Percentiles rank a stretch among this genome's conserved stretches.
Conservation (phyloP, 2,888 invertebrate genomes). For the Melinaea menophilus region DNA sequence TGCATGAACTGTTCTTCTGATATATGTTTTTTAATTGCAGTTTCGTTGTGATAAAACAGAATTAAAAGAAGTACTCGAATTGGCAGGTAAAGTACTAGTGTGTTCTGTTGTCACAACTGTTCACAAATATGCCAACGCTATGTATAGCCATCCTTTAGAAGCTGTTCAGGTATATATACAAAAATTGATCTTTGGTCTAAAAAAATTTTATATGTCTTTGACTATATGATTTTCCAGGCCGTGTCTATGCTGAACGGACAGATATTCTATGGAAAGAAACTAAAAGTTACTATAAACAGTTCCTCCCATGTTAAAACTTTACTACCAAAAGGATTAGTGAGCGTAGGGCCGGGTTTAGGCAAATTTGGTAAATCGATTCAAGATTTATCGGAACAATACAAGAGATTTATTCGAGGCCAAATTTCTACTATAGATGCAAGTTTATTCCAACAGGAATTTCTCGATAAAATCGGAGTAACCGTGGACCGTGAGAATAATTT, state of each 20-base stretch:
- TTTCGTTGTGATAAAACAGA: slow-evolving; percentile 58
- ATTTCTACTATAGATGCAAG: slow-evolving; percentile 24
- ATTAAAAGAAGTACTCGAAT: slow-evolving; percentile 52
- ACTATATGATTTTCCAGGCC: slow-evolving; percentile 50
- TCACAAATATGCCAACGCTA: slow-evolving; percentile 48
- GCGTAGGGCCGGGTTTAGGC: slow-evolving; percentile 56
- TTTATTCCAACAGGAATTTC: slow-evolving; percentile 26
- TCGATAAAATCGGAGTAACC: slow-evolving; percentile 15
- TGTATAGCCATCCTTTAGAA: slow-evolving; percentile 64
- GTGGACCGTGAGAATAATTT: slow-evolving; percentile 18
- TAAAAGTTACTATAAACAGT: slow-evolving; percentile 47
- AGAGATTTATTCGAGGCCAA: slow-evolving; percentile 42
- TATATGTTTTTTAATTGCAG: slow-evolving; percentile 38
- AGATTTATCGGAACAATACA: slow-evolving; percentile 49
- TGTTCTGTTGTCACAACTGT: slow-evolving; percentile 39
- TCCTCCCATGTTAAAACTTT: slow-evolving; percentile 35
- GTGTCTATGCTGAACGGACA: slow-evolving; percentile 62
- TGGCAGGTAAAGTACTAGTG: slow-evolving; percentile 57
- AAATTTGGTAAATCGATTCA: slow-evolving; percentile 47
- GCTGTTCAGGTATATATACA: slow-evolving; percentile 57
- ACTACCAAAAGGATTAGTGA: slow-evolving; percentile 54
- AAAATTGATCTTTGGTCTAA: background rate
- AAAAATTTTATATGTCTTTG: background rate
- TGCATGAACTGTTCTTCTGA: background rate
- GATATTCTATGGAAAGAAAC: slow-evolving; percentile 44